phyloP scores from a whole-genome alignment of 2,888 invertebrate species.

The Drosophila birchii region DNA sequence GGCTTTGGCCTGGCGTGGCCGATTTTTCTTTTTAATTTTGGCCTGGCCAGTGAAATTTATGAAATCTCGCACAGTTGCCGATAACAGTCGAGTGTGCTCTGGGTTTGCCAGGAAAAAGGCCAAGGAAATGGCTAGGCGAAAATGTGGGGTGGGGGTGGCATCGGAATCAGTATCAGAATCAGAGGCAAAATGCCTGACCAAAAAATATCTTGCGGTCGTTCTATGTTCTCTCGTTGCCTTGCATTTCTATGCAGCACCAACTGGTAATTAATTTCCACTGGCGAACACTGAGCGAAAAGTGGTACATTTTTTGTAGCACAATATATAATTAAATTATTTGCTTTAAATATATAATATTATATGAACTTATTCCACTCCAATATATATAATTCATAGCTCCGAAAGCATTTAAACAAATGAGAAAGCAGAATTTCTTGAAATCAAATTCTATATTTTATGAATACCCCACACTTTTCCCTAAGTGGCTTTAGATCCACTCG shows the following conservation, averaged over 20 bases:
- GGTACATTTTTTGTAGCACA: too few species aligned
- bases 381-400: too few species aligned
- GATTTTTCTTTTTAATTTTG: constrained; percentile 58
- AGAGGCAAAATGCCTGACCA: constrained; percentile 11
- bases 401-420: too few species aligned
- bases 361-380: too few species aligned
- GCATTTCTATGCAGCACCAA: constrained; percentile 52
- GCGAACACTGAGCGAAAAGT: not conserved
- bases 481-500: not conserved
- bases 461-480: not conserved
- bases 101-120: not conserved
- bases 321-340: too few species aligned
- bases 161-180: constrained; percentile 2
- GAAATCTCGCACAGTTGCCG: constrained; percentile 59
- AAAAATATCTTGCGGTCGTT: constrained; percentile 60
- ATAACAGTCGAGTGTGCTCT: constrained; percentile 40
- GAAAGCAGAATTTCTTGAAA: too few species aligned
- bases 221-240: constrained; percentile 18
- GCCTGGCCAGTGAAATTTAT: constrained; percentile 57
- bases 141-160: too few species aligned
- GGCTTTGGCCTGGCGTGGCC: constrained; percentile 38
- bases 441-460: too few species aligned
- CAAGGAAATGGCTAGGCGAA: not conserved
- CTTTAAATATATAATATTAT: too few species aligned
- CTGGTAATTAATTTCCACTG: constrained; percentile 64